Base-by-base conservation (phyloP, 30 jellyfish, hydroid and myxozoan species). In the Aurelia sp. region DNA sequence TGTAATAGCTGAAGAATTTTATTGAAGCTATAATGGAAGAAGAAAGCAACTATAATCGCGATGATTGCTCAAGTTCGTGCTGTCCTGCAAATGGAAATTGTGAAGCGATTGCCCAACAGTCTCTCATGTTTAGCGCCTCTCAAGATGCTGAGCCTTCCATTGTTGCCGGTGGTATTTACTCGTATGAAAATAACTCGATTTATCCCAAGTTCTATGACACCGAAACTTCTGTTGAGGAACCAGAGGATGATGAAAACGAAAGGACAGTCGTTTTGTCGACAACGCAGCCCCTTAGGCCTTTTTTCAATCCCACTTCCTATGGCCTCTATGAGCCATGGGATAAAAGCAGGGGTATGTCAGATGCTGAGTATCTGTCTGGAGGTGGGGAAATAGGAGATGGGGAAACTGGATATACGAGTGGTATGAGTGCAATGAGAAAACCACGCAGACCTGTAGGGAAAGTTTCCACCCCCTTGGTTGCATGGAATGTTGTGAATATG, bases 401-500 rank as follows among this genome's bases (percentile, higher is more conserved):
- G 18, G 91, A 81, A 3, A 24, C 77, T 6, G 84, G 84, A 0
- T 81, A 67, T 62, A 1, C 91, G 30, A 81, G 91, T 67, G 66
- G 71, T 55, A 76, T 48, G 52, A 68, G 71, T 31, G 59, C 61
- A 47, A 24, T 51, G 64, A 67, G 84, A 67, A 31, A 73, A 20
- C 91, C 90, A 76, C 33, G 88, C 35, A 67, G 81, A 21, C 87
- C 96, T 6, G 81, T 53, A 22, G 97, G 98, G 21, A 80, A 66
- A 31, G 98, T 97, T 5, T 93, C 98, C 22, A 81, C 97, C 22
- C 58, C 78, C 22, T 72, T 93, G 27, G 93, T 84, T 18, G 89
- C 94, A 8, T 93, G 98, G 98, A 93, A 93, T 81, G 84, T 88
- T 6, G 20, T 88, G 62, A 93, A 93, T 72, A 74, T 93, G 91